Percentiles rank a stretch among this genome's conserved stretches.
phyloP scores from a whole-genome alignment of 2,888 invertebrate species.

The Leucophora obtusa region DNA sequence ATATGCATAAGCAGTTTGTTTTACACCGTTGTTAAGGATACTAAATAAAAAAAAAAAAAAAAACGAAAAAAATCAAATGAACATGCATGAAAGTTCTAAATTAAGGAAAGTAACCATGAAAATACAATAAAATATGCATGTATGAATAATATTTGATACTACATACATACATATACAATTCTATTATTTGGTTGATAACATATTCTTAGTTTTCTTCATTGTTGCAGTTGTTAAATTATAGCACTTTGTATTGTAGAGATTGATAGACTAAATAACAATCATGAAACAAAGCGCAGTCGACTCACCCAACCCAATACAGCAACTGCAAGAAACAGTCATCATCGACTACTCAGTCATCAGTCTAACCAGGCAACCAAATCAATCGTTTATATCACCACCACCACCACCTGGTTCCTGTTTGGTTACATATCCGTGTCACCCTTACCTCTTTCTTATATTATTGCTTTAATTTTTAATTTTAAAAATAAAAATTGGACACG shows the following conservation, averaged over 20 bases:
- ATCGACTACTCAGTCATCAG: constrained; percentile 2
- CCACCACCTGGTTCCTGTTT: constrained; percentile 60
- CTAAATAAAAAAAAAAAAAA: neutral
- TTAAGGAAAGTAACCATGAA: constrained; percentile 15
- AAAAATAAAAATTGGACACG: constrained; percentile 30
- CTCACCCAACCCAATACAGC: constrained; percentile 1
- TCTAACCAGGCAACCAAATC: constrained; percentile 38
- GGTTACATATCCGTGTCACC: constrained; percentile 55
- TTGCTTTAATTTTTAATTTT: constrained; percentile 30
- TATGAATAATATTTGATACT: neutral
- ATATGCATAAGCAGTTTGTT: neutral
- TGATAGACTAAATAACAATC: constrained; percentile 8
- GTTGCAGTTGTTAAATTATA: constrained; percentile 10
- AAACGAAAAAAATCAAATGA: constrained; percentile 30
- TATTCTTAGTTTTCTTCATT: constrained; percentile 14
- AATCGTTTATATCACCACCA: constrained; percentile 7
- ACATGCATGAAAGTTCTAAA: constrained; percentile 32
- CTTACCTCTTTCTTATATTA: constrained; percentile 37
- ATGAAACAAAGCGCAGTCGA: neutral
- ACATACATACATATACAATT: too few species aligned
- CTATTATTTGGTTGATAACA: too few species aligned
- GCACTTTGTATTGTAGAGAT: constrained; percentile 27
- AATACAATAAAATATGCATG: constrained; percentile 10
- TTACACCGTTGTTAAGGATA: constrained; percentile 35
- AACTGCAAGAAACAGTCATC: constrained; percentile 21